These are phyloP conservation scores for Tuberolachnus salignus DNA, from an alignment of 2,888 invertebrate species.

Conservation along the genomic window DNA sequence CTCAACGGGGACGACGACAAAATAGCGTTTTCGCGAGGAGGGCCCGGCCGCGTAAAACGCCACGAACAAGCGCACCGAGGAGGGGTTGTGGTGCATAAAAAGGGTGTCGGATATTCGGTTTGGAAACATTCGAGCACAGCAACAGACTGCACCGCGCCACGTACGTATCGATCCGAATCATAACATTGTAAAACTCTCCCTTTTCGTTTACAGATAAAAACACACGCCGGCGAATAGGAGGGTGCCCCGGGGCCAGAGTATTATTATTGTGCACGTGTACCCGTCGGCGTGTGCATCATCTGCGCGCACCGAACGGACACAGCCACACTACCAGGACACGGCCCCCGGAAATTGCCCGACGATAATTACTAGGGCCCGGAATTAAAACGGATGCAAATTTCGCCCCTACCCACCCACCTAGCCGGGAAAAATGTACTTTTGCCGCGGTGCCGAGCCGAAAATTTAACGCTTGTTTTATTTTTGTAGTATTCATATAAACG, in stretches of 20 bases:
- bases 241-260: neutral
- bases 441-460: too few species aligned
- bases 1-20: neutral
- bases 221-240: neutral
- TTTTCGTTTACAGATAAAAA: conserved; percentile 36
- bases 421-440: too few species aligned
- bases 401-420: too few species aligned
- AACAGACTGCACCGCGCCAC: conserved; percentile 25
- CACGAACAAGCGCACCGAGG: conserved; percentile 7
- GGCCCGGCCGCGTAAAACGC: neutral
- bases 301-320: neutral
- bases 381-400: too few species aligned
- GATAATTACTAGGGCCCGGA: neutral
- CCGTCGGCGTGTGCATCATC: neutral
- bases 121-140: conserved; percentile 32
- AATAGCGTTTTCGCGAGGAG: neutral
- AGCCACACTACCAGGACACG: neutral
- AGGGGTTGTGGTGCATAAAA: conserved; percentile 18
- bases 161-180: conserved; percentile 40
- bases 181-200: conserved; percentile 50
- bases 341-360: conserved; percentile 17
- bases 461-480: too few species aligned
- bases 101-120: conserved; percentile 31
- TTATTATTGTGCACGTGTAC: neutral
- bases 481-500: too few species aligned